phyloP scores from a whole-genome alignment of 2,888 invertebrate species.

The Coenonympha arcania region DNA sequence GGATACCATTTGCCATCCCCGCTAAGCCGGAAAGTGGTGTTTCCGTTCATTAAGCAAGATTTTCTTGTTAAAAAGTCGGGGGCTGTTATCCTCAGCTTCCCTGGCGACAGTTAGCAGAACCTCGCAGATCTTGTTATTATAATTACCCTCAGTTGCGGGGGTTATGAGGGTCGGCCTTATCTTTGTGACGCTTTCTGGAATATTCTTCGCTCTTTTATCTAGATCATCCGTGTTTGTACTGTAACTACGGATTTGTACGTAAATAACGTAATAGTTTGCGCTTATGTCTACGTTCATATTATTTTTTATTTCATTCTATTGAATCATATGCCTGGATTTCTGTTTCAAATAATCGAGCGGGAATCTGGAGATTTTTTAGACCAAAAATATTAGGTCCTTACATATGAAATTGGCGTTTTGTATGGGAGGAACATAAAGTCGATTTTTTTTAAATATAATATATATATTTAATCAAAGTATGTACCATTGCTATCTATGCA shows the following conservation, averaged over 20 bases:
- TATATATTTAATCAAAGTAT: no score
- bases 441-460: no score
- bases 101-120: slow-evolving; percentile 7
- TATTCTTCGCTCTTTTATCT: slow-evolving; percentile 4
- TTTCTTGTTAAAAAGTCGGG: slow-evolving; percentile 4
- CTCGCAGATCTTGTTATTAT: slow-evolving; percentile 17
- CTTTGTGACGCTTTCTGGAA: slow-evolving; percentile 6
- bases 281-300: no score
- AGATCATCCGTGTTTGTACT: slow-evolving; percentile 5
- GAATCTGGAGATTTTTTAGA: no score
- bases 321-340: no score
- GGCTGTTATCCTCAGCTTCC: slow-evolving; percentile 14
- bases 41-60: slow-evolving; percentile 1
- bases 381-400: no score
- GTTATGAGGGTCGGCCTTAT: slow-evolving; percentile 12
- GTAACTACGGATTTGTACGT: background rate
- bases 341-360: no score
- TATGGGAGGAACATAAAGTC: no score
- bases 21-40: background rate
- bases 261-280: no score
- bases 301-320: no score
- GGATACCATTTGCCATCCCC: background rate
- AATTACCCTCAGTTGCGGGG: slow-evolving; percentile 15
- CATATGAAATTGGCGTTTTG: no score
- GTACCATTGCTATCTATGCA: no score